phyloP scores from a whole-genome alignment of 2,797 vertebrate genomes.

The Pipistrellus nathusii region DNA sequence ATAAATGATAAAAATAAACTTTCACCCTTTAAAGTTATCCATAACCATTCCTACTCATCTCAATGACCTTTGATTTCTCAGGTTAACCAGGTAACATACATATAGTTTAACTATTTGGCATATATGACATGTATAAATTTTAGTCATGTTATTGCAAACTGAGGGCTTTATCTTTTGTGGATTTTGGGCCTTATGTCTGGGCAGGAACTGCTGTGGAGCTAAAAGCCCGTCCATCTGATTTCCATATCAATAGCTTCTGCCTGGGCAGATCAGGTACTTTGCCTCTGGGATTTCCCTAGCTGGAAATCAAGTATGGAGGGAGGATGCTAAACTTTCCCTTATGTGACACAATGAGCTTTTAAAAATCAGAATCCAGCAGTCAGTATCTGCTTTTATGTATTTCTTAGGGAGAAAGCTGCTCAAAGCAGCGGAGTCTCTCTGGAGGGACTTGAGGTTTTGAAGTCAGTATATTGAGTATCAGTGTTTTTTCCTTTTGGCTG shows the following conservation, averaged over 20 bases:
- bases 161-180: not conserved
- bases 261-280: conserved; percentile 56
- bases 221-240: conserved; percentile 1
- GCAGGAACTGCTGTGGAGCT: not conserved
- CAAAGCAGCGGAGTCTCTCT: not conserved
- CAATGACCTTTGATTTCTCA: conserved; percentile 34
- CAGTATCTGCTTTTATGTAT: not conserved
- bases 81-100: not conserved
- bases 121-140: not conserved
- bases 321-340: conserved; percentile 42
- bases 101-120: conserved; percentile 1
- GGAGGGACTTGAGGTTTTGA: not conserved
- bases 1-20: conserved; percentile 13
- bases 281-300: not conserved
- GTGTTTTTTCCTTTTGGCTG: not conserved
- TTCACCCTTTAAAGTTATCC: conserved; percentile 43
- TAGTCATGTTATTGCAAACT: not conserved
- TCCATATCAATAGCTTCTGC: conserved; percentile 22
- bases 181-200: not conserved
- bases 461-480: not conserved
- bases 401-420: conserved; percentile 31
- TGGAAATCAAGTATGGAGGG: not conserved
- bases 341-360: not conserved
- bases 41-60: conserved; percentile 7
- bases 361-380: not conserved